A percentile compares a stretch with the other conserved stretches of the same genome.
Conservation (phyloP, 2,113 vertebrate species). For the Bos javanicus region DNA sequence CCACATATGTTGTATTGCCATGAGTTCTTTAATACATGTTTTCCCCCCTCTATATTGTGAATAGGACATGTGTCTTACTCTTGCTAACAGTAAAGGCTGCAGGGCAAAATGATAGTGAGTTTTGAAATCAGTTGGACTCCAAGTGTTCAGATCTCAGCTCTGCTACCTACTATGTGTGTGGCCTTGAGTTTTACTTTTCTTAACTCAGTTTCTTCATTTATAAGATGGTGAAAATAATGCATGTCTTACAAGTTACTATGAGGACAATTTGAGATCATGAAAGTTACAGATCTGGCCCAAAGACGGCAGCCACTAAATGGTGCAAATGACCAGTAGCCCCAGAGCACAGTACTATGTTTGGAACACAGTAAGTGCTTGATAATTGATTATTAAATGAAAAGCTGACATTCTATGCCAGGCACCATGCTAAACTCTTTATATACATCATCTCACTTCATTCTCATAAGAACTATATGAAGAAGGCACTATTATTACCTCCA, state of each 20-base stretch:
- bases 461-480: neutral
- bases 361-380: neutral
- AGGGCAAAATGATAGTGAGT: neutral
- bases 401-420: neutral
- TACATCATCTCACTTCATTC: neutral
- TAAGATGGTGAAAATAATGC: neutral
- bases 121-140: neutral
- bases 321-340: neutral
- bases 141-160: neutral
- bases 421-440: neutral
- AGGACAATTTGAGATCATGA: neutral
- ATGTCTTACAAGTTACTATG: neutral
- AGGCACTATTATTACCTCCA: neutral
- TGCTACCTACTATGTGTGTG: neutral
- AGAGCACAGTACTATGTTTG: neutral
- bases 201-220: constrained; percentile 14
- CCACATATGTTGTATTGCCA: neutral
- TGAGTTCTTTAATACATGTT: neutral
- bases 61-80: neutral
- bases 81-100: neutral
- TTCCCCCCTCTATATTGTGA: neutral
- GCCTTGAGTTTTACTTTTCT: neutral
- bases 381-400: neutral
- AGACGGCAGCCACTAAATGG: neutral
- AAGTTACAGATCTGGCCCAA: neutral